Conservation (phyloP, 1,140 invertebrate genomes). For the Drosophila ambigua region DNA sequence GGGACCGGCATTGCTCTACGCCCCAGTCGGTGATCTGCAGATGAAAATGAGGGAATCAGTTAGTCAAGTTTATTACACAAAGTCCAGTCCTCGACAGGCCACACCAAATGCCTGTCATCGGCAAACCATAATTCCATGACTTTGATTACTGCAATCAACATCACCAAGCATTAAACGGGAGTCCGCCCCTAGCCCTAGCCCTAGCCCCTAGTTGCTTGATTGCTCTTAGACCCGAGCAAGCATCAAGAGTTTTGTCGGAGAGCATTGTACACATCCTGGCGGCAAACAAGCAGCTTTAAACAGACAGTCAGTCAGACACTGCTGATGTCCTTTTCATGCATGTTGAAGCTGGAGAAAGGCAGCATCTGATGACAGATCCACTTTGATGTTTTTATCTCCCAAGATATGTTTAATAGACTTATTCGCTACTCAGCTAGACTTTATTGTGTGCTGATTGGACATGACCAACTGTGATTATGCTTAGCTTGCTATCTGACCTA, state of each 20-base stretch:
- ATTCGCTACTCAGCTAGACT: slow-evolving; percentile 33
- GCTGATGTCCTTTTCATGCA: slow-evolving; percentile 38
- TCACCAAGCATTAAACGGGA: slow-evolving; percentile 5
- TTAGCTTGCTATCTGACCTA: slow-evolving; percentile 9
- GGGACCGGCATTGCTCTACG: slow-evolving; percentile 89
- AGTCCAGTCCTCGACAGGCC: neutral
- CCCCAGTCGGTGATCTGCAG: slow-evolving; percentile 88
- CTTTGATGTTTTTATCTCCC: slow-evolving; percentile 2
- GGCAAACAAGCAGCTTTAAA: neutral
- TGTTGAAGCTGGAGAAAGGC: slow-evolving; percentile 12
- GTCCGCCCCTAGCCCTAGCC: neutral
- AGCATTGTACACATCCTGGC: slow-evolving; percentile 27
- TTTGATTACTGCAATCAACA: slow-evolving; percentile 44
- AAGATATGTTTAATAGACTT: slow-evolving; percentile 62
- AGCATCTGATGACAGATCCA: slow-evolving; percentile 37
- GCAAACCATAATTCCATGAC: slow-evolving; percentile 6
- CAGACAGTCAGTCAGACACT: neutral
- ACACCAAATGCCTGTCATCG: slow-evolving; percentile 9
- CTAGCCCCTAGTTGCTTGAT: no score
- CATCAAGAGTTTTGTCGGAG: slow-evolving; percentile 29
- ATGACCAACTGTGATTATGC: slow-evolving; percentile 60
- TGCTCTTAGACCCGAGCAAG: slow-evolving; percentile 11
- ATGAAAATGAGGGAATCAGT: neutral
- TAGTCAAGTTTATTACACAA: slow-evolving; percentile 16
- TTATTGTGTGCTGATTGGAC: slow-evolving; percentile 65